Evolutionary conservation across 1,140 invertebrate genomes (phyloP), one percentile per base, ranked within the genome.

Genomic region (Panagrolaimus sp.): DNA sequence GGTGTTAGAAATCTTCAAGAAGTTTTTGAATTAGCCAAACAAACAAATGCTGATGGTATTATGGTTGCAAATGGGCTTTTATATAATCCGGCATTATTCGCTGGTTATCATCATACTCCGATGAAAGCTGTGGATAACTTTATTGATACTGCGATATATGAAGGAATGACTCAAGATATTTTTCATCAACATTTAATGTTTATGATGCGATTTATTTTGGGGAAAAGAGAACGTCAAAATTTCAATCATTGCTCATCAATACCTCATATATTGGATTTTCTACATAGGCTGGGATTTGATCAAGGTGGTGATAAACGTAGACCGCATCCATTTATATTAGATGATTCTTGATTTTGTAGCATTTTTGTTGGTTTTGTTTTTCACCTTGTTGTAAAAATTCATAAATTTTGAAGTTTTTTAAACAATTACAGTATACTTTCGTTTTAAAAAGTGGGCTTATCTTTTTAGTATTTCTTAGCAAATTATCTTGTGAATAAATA

Each of bases 111-210:
- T 57, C 51, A 57, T 20, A 57, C 51, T 27, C 51, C 51, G 9
- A 57, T 57, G 20, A 57, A 57, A 57, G 20, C 20, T 1, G 27
- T 57, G 20, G 16, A 57, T 25, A 57, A 57, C 9, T 57, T 57
- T 25, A 16, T 57, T 13, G n/a, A 57, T 57, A 27, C 20, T 25
- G 51, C 51, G 9, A 20, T 57, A 1, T 57, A 20, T 13, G 51
- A 57, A 57, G 51, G 51, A 11, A 57, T 57, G 51, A 11, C 20
- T 20, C 20, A 25, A 20, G 51, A 57, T 27, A 25, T 57, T 27
- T 57, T 57, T 27, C 51, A 57, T 16, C 51, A 57, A 57, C 51
- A 57, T 27, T 27, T 57, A n/a, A 57, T 57, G 20, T 57, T 57
- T 20, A 57, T 57, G 51, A 57, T 57, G 51, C 51, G 51, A 27